Evolutionary conservation across 2,797 vertebrate genomes (phyloP), one percentile per base, ranked within the genome.

Genomic region (Syngnathus acus): DNA sequence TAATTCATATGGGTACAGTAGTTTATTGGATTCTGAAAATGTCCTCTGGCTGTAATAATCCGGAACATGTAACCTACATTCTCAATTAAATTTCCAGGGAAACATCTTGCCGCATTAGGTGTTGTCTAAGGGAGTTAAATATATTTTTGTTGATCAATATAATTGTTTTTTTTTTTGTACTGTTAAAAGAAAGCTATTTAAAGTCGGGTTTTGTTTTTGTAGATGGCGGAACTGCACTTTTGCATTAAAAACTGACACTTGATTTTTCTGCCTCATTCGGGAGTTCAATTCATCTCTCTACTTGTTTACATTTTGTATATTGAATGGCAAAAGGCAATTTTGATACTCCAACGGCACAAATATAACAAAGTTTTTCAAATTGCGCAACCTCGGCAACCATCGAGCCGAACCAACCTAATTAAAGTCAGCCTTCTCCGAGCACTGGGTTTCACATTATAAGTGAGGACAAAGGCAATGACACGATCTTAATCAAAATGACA

Each of bases 401-500:
- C 57, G 62, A 60, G 71, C 61, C 65, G 58, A 62, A 53, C 68
- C 70, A 62, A 37, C 63, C 19, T 54, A 21, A 65, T 65, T 51
- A 39, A 65, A 54, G 38, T 26, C 64, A 50, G 37, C 64, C 42
- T 13, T 65, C 37, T 40, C 48, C 1, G 26, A 65, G 47, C 50
- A 78, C 65, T 62, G 74, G 42, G 75, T 80, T 71, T 82, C 71
- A 63, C 66, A 68, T 71, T 73, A 68, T 77, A 77, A 78, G 68
- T 77, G 70, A 81, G 78, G 77, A 86, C 79, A 87, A 87, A 84
- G 79, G 75, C 82, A 83, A 77, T 75, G 81, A 80, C 81, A 77
- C 71, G 82, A 84, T 87, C 79, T 87, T 85, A 88, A 89, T 87
- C 86, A 86, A 83, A 88, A 87, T 84, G 86, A 87, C 87, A 88